Evolutionary conservation across 2,113 vertebrate genomes (phyloP).

Genomic region (Protobothrops mucrosquamatus): DNA sequence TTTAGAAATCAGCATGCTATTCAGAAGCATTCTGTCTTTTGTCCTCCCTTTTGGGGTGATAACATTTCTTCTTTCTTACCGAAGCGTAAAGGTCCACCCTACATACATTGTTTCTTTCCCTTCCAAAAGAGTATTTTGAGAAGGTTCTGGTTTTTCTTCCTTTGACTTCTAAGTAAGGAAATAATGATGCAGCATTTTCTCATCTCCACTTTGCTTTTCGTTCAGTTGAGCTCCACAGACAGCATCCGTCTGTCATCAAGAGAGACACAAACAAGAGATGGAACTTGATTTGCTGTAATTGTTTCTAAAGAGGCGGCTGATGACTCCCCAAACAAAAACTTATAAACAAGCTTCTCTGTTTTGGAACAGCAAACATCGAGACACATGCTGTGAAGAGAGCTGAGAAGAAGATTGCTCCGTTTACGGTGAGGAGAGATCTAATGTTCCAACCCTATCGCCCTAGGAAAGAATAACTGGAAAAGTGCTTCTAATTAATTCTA

Average conservation of each 20-base stretch:
- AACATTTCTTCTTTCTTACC: not conserved
- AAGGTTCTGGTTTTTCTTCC: slow-evolving; percentile 36
- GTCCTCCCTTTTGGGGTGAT: not conserved
- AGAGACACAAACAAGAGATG: slow-evolving; percentile 17
- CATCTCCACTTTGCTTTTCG: not conserved
- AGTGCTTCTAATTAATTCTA: not conserved
- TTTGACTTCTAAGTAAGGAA: slow-evolving; percentile 7
- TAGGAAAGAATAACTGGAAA: not conserved
- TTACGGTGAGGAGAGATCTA: not conserved
- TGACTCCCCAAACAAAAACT: slow-evolving; percentile 15
- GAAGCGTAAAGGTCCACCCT: not conserved
- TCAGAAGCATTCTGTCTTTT: not conserved
- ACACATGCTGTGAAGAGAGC: not conserved
- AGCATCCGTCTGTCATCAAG: slow-evolving; percentile 16
- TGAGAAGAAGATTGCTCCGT: not conserved
- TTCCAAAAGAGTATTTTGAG: slow-evolving; percentile 15
- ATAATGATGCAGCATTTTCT: not conserved
- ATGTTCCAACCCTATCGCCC: not conserved
- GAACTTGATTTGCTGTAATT: not conserved
- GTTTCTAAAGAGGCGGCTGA: slow-evolving; percentile 9
- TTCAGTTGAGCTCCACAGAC: not conserved
- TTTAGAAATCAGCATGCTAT: not conserved
- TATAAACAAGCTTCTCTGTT: not conserved
- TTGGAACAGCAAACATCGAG: not conserved
- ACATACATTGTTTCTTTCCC: not conserved